phyloP scores from a whole-genome alignment of 1,140 invertebrate genomes.

The Lordiphosa clarofinis region DNA sequence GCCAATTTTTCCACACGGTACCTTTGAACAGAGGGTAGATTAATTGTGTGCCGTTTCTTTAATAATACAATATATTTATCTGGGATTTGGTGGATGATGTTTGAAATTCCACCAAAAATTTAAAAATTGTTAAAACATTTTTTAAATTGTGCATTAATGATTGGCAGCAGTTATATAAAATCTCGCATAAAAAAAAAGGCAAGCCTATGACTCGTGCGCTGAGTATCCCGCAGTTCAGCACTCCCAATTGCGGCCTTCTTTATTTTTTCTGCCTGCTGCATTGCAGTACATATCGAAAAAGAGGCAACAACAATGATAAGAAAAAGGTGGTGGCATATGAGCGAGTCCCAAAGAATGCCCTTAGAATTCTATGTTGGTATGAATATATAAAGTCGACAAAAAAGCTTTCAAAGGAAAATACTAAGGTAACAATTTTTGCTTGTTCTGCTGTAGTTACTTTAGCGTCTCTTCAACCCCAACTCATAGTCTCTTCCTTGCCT shows the following conservation, averaged over 20 bases:
- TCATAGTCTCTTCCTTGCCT: slow-evolving; percentile 29
- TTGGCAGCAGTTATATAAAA: too few relatives aligned
- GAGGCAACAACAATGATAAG: slow-evolving; percentile 15
- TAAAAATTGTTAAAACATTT: too few relatives aligned
- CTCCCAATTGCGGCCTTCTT: background rate
- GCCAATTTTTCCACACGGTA: slow-evolving; percentile 14
- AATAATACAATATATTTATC: background rate
- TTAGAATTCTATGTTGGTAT: slow-evolving; percentile 1
- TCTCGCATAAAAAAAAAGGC: background rate
- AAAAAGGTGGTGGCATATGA: background rate
- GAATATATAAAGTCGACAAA: background rate
- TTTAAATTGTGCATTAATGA: too few relatives aligned
- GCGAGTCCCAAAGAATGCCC: slow-evolving; percentile 1
- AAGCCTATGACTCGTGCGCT: background rate
- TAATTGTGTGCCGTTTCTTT: too few relatives aligned
- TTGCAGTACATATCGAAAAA: slow-evolving; percentile 18
- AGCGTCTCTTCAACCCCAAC: slow-evolving; percentile 16
- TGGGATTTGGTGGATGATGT: background rate
- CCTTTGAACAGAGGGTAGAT: background rate
- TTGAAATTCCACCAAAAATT: too few relatives aligned
- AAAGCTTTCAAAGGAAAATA: slow-evolving; percentile 10
- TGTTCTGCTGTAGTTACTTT: slow-evolving; percentile 17
- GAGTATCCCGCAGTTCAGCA: background rate
- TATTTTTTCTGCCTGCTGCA: slow-evolving; percentile 3
- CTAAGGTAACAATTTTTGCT: slow-evolving; percentile 9